phyloP scores from a whole-genome alignment of 2,888 invertebrate genomes.

The Tachystola acroxantha region DNA sequence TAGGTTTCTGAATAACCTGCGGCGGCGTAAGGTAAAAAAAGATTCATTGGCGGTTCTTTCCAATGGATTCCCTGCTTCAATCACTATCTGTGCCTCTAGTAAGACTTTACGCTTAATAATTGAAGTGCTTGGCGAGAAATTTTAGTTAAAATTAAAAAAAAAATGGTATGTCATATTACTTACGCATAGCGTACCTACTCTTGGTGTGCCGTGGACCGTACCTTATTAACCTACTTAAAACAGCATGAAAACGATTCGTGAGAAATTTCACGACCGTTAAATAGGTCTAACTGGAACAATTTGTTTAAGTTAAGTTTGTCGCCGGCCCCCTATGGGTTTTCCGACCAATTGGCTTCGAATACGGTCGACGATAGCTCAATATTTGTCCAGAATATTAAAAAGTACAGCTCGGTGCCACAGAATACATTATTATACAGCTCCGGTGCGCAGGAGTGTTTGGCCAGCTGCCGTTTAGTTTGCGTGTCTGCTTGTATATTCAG shows the following conservation, averaged over 20 bases:
- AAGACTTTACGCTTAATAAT: too few relatives aligned
- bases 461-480: slow-evolving; percentile 39
- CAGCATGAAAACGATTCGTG: slow-evolving; percentile 26
- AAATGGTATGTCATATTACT: too few relatives aligned
- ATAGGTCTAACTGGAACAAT: slow-evolving; percentile 3
- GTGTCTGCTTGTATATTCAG: slow-evolving; percentile 22
- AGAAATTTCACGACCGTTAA: slow-evolving; percentile 18
- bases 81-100: too few relatives aligned
- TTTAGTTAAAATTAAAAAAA: too few relatives aligned
- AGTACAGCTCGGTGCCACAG: slow-evolving; percentile 42
- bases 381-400: slow-evolving; percentile 47
- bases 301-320: slow-evolving; percentile 16
- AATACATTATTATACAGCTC: slow-evolving; percentile 45
- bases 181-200: too few relatives aligned
- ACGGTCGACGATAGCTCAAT: slow-evolving; percentile 37
- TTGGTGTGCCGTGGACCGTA: too few relatives aligned
- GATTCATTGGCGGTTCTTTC: too few relatives aligned
- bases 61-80: too few relatives aligned
- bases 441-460: slow-evolving; percentile 37
- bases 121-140: too few relatives aligned
- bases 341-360: slow-evolving; percentile 52
- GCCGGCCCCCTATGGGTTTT: slow-evolving; percentile 32
- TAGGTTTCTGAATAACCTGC: too few relatives aligned
- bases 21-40: too few relatives aligned
- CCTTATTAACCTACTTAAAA: too few relatives aligned